Conservation (phyloP, 2,888 invertebrate genomes). For the Chaetogeoica ovagalla region DNA sequence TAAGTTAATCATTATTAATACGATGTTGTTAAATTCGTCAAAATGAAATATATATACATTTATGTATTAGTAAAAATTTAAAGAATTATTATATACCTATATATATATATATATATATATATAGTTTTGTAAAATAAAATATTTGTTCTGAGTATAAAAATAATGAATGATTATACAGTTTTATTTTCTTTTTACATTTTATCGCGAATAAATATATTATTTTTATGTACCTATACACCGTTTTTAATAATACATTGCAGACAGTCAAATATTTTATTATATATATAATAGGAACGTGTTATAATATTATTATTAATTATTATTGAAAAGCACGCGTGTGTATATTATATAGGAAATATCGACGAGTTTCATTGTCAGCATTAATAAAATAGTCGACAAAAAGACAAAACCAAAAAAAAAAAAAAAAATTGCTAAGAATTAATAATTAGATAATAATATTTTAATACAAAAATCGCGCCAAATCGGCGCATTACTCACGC, state of each 20-base stretch:
- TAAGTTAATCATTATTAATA: slow-evolving; percentile 30
- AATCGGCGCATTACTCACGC: background rate
- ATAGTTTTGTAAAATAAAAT: background rate
- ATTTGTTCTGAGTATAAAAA: background rate
- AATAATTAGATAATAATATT: slow-evolving; percentile 7
- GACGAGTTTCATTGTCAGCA: background rate
- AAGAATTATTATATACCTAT: too few relatives aligned
- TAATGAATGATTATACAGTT: background rate
- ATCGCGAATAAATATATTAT: too few relatives aligned
- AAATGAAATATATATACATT: background rate
- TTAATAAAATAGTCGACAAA: background rate
- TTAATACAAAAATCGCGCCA: background rate
- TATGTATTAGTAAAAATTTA: too few relatives aligned
- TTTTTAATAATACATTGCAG: too few relatives aligned
- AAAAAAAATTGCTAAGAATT: too few relatives aligned
- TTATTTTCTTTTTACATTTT: too few relatives aligned
- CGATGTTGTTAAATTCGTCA: slow-evolving; percentile 50
- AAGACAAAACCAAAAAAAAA: background rate
- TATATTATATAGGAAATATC: background rate
- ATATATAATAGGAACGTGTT: background rate
- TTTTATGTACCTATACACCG: too few relatives aligned
- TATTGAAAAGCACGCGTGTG: slow-evolving; percentile 20
- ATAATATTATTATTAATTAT: too few relatives aligned
- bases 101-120: too few relatives aligned
- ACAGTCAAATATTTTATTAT: too few relatives aligned